Conservation (phyloP, 2,888 invertebrate genomes). For the Drosophila mettleri region DNA sequence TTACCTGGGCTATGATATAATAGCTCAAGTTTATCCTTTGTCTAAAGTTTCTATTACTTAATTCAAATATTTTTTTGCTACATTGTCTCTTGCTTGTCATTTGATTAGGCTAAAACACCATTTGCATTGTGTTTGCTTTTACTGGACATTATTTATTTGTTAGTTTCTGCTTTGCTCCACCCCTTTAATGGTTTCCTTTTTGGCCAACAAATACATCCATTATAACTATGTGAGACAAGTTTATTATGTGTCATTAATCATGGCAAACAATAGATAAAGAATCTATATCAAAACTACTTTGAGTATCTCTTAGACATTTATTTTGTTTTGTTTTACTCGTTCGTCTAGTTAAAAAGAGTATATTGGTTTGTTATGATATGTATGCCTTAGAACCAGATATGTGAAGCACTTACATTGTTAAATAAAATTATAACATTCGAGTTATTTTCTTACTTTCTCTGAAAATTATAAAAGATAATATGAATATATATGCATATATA, state of each 20-base stretch:
- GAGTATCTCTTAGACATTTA: slow-evolving; percentile 20
- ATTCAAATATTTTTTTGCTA: neutral
- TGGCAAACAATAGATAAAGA: slow-evolving; percentile 33
- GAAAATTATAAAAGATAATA: no score
- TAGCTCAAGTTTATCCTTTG: no score
- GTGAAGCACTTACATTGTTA: neutral
- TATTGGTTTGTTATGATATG: slow-evolving; percentile 1
- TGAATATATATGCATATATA: no score
- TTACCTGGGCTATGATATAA: no score
- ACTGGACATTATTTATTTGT: slow-evolving; percentile 27
- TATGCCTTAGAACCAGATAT: no score
- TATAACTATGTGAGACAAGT: slow-evolving; percentile 14
- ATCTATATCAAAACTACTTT: slow-evolving; percentile 9
- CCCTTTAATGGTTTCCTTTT: slow-evolving; percentile 18
- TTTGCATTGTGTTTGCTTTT: slow-evolving; percentile 38
- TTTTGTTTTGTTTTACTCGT: slow-evolving; percentile 4
- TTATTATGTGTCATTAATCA: slow-evolving; percentile 57
- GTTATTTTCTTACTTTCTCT: no score
- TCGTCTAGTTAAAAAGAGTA: neutral
- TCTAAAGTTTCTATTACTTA: neutral
- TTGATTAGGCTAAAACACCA: slow-evolving; percentile 7
- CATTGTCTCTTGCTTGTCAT: slow-evolving; percentile 3
- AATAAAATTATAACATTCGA: no score
- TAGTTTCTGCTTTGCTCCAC: slow-evolving; percentile 5
- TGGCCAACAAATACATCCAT: slow-evolving; percentile 29